These are phyloP conservation scores for Heliconius ismenius DNA, from an alignment of 2,888 invertebrate genomes.

Conservation along the genomic window DNA sequence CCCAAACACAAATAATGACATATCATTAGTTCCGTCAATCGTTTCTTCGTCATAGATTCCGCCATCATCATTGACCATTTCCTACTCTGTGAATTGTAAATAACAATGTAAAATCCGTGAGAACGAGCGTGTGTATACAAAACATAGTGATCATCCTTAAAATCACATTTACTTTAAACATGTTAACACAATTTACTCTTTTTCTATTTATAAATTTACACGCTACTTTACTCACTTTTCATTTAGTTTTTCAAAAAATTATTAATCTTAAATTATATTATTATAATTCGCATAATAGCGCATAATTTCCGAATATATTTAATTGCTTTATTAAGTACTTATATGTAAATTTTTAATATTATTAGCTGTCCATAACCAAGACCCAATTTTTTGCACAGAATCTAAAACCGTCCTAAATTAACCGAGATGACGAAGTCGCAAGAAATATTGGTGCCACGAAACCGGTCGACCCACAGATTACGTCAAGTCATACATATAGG, in stretches of 20 bases:
- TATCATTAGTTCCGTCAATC: slow-evolving; percentile 67
- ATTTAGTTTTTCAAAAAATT: background rate
- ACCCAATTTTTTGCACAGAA: slow-evolving; percentile 19
- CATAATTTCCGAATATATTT: no score
- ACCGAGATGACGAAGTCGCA: slow-evolving; percentile 56
- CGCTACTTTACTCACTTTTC: background rate
- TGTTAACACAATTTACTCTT: slow-evolving; percentile 9
- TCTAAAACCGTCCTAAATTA: slow-evolving; percentile 48
- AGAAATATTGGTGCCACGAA: slow-evolving; percentile 65
- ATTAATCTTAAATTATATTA: background rate
- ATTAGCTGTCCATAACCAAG: background rate
- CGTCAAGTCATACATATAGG: slow-evolving; percentile 59
- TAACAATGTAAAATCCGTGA: slow-evolving; percentile 65
- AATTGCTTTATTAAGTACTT: background rate
- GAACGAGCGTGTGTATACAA: slow-evolving; percentile 53
- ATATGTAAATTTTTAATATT: background rate
- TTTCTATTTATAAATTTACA: background rate
- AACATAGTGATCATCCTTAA: slow-evolving; percentile 38
- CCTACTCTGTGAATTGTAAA: slow-evolving; percentile 57
- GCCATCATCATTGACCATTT: slow-evolving; percentile 69
- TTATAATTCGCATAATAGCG: no score
- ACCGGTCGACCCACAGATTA: slow-evolving; percentile 69
- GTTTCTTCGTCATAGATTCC: slow-evolving; percentile 49
- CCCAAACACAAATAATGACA: slow-evolving; percentile 58
- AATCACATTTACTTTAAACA: slow-evolving; percentile 31